These are phyloP conservation scores for Coleophora deauratella DNA, from an alignment of 2,888 invertebrate species.

Conservation along the genomic window DNA sequence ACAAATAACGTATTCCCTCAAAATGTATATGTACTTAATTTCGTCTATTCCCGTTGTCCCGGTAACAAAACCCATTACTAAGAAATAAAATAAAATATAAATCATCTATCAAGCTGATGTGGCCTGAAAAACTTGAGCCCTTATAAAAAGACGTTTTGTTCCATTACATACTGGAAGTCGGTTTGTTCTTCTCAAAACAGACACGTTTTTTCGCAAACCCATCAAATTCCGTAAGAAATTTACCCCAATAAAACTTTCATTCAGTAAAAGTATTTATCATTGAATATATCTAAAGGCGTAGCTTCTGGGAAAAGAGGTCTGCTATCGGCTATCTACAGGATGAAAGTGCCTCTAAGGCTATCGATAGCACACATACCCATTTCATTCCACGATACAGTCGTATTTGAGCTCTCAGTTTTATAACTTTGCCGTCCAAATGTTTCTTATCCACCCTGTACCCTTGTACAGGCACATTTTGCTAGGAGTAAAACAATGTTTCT, in stretches of 20 bases:
- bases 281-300: conserved; percentile 16
- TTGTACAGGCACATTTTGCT: conserved; percentile 3
- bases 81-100: too few species aligned
- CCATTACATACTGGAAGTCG: background rate
- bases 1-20: too few species aligned
- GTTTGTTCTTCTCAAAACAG: background rate
- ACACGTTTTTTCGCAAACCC: background rate
- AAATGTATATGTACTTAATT: too few species aligned
- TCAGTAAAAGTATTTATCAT: conserved; percentile 22
- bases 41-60: too few species aligned
- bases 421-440: conserved; percentile 11
- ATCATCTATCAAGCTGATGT: too few species aligned
- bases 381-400: conserved; percentile 17
- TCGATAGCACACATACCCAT: conserved; percentile 14
- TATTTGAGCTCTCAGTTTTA: conserved; percentile 15
- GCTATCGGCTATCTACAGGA: conserved; percentile 14
- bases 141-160: background rate
- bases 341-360: conserved; percentile 15
- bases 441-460: conserved; percentile 6
- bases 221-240: too few species aligned
- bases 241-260: conserved; percentile 19
- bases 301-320: conserved; percentile 11
- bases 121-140: too few species aligned
- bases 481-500: conserved; percentile 31
- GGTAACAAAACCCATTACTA: too few species aligned